phyloP scores from a whole-genome alignment of 2,888 invertebrate genomes.

The Hybos culiciformis region DNA sequence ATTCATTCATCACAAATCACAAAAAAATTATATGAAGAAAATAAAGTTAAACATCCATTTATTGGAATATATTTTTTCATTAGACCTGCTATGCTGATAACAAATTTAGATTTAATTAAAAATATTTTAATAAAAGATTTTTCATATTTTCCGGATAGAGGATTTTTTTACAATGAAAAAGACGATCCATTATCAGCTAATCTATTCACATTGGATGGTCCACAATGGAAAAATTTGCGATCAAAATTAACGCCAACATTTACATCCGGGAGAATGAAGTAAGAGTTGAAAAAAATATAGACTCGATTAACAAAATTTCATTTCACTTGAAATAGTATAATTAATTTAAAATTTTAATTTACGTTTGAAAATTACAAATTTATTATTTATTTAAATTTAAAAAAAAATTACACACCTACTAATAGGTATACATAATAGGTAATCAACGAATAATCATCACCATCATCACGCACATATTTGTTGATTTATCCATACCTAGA shows the following conservation, averaged over 20 bases:
- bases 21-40: constrained; percentile 10
- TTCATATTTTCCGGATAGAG: constrained; percentile 21
- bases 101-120: constrained; percentile 20
- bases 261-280: constrained; percentile 34
- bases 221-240: constrained; percentile 32
- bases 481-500: too few species aligned
- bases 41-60: constrained; percentile 10
- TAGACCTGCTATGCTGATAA: constrained; percentile 9
- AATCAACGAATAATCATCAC: too few species aligned
- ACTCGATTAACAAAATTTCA: too few species aligned
- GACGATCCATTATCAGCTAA: constrained; percentile 22
- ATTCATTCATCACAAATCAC: constrained; percentile 12
- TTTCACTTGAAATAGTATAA: too few species aligned
- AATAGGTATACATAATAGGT: too few species aligned
- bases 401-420: too few species aligned
- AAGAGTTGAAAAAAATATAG: too few species aligned
- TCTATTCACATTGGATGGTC: constrained; percentile 22
- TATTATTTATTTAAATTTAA: too few species aligned
- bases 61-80: constrained; percentile 13
- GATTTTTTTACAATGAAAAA: constrained; percentile 19
- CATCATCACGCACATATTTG: too few species aligned
- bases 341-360: too few species aligned
- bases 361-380: too few species aligned
- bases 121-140: constrained; percentile 23
- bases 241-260: constrained; percentile 32